Percentiles rank a stretch among this genome's conserved stretches.
Evolutionary conservation across 2,888 invertebrate species (phyloP).

Genomic region (Diadromus collaris): DNA sequence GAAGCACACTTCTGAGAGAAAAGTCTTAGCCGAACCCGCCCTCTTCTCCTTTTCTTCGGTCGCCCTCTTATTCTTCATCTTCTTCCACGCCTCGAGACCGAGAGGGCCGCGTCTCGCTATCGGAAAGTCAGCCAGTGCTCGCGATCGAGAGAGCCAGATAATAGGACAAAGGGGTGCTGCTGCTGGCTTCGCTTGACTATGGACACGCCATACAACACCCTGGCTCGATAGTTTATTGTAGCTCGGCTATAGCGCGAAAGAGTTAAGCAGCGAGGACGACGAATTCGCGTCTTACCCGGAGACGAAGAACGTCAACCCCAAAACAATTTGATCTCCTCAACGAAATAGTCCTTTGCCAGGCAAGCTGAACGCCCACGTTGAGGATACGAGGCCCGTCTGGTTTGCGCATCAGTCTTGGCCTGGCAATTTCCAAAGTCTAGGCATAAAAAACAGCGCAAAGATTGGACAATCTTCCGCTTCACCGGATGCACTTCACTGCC

Average conservation of each 20-base stretch:
- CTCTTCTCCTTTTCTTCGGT: conserved; percentile 23
- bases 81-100: conserved; percentile 32
- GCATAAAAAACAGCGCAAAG: conserved; percentile 19
- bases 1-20: conserved; percentile 54
- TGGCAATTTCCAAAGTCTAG: conserved; percentile 31
- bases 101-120: conserved; percentile 48
- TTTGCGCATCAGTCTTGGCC: conserved; percentile 15
- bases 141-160: conserved; percentile 51
- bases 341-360: neutral
- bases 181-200: conserved; percentile 43
- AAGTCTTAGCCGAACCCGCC: conserved; percentile 42
- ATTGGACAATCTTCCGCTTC: conserved; percentile 51
- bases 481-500: conserved; percentile 35
- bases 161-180: conserved; percentile 53
- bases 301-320: no score
- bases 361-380: conserved; percentile 13
- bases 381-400: conserved; percentile 16
- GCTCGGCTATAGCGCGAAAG: neutral
- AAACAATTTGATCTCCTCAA: neutral
- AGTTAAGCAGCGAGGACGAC: neutral
- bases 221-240: conserved; percentile 4
- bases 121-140: conserved; percentile 45
- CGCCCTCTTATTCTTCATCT: neutral
- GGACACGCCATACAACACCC: neutral
- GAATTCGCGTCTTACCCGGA: neutral